phyloP scores from a whole-genome alignment of 1,140 invertebrate species.

The Drepana arcuata region DNA sequence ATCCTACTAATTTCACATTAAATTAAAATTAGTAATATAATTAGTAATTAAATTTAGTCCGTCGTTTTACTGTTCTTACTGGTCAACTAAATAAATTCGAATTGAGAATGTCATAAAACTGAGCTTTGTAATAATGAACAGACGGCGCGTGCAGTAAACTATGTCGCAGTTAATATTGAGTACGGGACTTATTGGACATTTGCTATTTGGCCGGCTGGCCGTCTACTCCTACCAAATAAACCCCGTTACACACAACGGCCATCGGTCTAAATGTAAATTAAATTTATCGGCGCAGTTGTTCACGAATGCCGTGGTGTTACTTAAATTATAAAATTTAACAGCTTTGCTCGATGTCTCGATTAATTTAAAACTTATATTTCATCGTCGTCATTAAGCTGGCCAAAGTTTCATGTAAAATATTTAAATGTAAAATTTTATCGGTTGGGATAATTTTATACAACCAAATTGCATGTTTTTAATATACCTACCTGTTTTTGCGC shows the following conservation, averaged over 20 bases:
- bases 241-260: conserved; percentile 1
- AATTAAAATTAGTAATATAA: too few species aligned
- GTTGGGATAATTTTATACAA: too few species aligned
- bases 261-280: conserved; percentile 5
- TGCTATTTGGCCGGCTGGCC: conserved; percentile 23
- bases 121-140: conserved; percentile 52
- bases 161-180: conserved; percentile 53
- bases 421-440: too few species aligned
- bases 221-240: conserved; percentile 16
- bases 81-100: conserved; percentile 54
- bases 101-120: conserved; percentile 57
- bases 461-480: too few species aligned
- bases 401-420: too few species aligned
- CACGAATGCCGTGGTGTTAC: conserved; percentile 1
- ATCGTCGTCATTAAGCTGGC: background rate
- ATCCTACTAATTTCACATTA: too few species aligned
- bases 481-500: too few species aligned
- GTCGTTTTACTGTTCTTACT: conserved; percentile 35
- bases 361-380: background rate
- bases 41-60: conserved; percentile 33
- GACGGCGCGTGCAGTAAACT: conserved; percentile 49
- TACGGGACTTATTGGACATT: conserved; percentile 46
- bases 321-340: background rate
- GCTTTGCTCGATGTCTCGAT: background rate
- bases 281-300: background rate